These are phyloP conservation scores for Tangara arthus DNA, from an alignment of 2,797 vertebrate genomes.

Conservation along the genomic window DNA sequence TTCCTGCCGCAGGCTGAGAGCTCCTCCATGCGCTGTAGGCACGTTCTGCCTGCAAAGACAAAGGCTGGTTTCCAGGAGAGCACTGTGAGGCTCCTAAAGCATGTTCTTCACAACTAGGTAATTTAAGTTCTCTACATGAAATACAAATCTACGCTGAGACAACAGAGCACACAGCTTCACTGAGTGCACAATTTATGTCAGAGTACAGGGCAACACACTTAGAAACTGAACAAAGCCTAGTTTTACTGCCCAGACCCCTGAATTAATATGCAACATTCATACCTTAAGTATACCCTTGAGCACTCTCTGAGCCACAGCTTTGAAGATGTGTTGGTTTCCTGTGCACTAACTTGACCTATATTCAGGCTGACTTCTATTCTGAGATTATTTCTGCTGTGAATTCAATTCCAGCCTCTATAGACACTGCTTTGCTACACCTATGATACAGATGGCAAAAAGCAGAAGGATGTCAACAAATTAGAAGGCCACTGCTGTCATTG, in stretches of 20 bases:
- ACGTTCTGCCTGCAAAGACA: not conserved
- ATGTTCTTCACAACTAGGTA: not conserved
- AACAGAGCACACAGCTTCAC: not conserved
- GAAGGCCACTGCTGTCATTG: not conserved
- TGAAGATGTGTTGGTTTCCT: slow-evolving; percentile 50
- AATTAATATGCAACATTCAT: slow-evolving; percentile 46
- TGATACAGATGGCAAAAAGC: not conserved
- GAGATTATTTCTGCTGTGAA: slow-evolving; percentile 33
- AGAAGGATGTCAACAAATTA: slow-evolving; percentile 8
- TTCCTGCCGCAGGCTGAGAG: not conserved
- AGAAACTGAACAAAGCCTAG: not conserved
- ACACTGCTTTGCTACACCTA: not conserved
- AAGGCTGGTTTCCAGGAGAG: not conserved
- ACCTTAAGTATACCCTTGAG: slow-evolving; percentile 31
- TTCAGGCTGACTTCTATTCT: slow-evolving; percentile 40
- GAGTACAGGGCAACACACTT: not conserved
- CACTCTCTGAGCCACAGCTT: slow-evolving; percentile 22
- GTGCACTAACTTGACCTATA: slow-evolving; percentile 47
- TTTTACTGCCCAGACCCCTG: slow-evolving; percentile 41
- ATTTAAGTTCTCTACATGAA: not conserved
- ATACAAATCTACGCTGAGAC: not conserved
- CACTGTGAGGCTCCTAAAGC: not conserved
- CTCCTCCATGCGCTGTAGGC: not conserved
- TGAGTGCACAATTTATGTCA: not conserved
- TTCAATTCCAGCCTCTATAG: not conserved